phyloP scores from a whole-genome alignment of 1,140 invertebrate genomes.

The Lepeophtheirus salmonis region DNA sequence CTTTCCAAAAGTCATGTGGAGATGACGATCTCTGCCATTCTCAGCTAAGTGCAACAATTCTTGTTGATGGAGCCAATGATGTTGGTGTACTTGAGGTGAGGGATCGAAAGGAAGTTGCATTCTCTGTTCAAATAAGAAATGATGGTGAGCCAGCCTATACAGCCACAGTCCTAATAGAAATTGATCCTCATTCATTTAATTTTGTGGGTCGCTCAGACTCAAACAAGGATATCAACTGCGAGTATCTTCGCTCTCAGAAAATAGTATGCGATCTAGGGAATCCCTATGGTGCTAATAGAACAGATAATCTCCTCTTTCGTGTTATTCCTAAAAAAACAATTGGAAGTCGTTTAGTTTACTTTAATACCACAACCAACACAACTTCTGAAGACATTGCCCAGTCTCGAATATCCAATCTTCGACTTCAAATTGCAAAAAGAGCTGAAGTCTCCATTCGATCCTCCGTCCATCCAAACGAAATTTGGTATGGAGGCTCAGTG shows the following conservation, averaged over 20 bases:
- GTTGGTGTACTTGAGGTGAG: not conserved
- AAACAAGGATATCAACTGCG: conserved; percentile 10
- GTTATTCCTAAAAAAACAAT: not conserved
- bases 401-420: conserved; percentile 22
- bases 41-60: conserved; percentile 28
- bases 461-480: conserved; percentile 42
- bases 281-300: not conserved
- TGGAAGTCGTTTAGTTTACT: conserved; percentile 35
- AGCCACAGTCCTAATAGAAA: not conserved
- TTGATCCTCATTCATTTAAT: not conserved
- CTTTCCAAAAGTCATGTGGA: conserved; percentile 82
- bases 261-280: conserved; percentile 10
- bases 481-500: conserved; percentile 64
- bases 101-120: not conserved
- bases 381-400: conserved; percentile 45
- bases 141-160: conserved; percentile 3
- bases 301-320: conserved; percentile 2
- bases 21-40: conserved; percentile 71
- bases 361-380: conserved; percentile 59
- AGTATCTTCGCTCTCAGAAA: not conserved
- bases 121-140: not conserved
- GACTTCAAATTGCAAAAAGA: conserved; percentile 50
- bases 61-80: not conserved
- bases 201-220: conserved; percentile 12
- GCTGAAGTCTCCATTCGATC: conserved; percentile 49